Percentiles rank a stretch among this genome's conserved stretches.
These are phyloP conservation scores for Emydoidea blandingii DNA, from an alignment of 2,797 vertebrate species.

Conservation along the genomic window DNA sequence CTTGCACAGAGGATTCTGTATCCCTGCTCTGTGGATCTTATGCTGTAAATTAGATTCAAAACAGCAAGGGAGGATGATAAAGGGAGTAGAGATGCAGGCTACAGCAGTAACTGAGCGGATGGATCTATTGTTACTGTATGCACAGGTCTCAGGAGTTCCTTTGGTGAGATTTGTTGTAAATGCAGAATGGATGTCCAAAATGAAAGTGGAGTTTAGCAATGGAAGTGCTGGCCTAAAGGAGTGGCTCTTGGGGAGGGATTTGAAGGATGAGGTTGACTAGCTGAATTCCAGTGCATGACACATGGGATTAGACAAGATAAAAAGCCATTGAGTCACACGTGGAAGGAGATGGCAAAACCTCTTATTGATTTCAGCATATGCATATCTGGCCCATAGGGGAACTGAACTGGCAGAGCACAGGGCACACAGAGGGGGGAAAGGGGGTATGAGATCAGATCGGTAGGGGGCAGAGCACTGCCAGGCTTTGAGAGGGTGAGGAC, in stretches of 20 bases:
- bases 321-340: not conserved
- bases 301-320: rapidly evolving
- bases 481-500: not conserved
- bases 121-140: not conserved
- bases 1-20: not conserved
- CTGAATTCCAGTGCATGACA: not conserved
- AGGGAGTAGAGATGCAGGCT: constrained; percentile 39
- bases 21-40: constrained; percentile 23
- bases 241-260: not conserved
- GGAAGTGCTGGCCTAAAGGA: not conserved
- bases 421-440: not conserved
- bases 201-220: not conserved
- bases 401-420: rapidly evolving
- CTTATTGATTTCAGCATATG: not conserved
- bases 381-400: not conserved
- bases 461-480: not conserved
- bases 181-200: not conserved
- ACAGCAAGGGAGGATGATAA: constrained; percentile 36
- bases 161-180: rapidly evolving
- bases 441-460: not conserved
- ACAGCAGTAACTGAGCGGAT: not conserved
- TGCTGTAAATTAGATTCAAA: constrained; percentile 19
- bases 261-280: not conserved
- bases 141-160: not conserved
- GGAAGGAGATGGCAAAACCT: not conserved